Conservation (phyloP, 2,113 vertebrate genomes). For the Alethe castanea region DNA sequence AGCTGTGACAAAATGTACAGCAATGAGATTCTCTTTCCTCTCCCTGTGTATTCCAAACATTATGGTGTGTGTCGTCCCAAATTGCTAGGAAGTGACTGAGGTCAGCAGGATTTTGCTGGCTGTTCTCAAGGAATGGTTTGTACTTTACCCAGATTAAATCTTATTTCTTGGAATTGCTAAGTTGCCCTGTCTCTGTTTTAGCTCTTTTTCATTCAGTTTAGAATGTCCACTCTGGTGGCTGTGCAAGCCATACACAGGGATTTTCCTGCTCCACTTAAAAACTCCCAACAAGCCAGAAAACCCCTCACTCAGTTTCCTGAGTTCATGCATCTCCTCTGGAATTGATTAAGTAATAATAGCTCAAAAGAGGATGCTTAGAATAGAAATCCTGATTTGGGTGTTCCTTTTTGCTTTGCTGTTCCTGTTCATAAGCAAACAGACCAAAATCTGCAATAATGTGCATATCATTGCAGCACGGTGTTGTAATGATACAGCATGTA, state of each 20-base stretch:
- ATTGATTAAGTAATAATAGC: not conserved
- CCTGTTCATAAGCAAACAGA: not conserved
- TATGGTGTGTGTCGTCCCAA: not conserved
- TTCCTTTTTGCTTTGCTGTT: not conserved
- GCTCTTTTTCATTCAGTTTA: not conserved
- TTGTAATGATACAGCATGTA: not conserved
- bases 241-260: not conserved
- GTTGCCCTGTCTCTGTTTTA: not conserved
- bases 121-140: not conserved
- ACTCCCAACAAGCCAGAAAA: not conserved
- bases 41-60: not conserved
- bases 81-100: not conserved
- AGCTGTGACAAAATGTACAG: not conserved
- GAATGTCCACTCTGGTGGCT: not conserved
- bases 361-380: not conserved
- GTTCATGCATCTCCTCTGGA: not conserved
- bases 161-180: not conserved
- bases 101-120: not conserved
- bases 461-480: not conserved
- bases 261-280: not conserved
- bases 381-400: not conserved
- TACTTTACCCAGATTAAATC: not conserved
- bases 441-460: not conserved
- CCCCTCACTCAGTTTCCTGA: not conserved
- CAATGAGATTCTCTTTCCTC: not conserved